Conservation (phyloP, 2,888 invertebrate species). For the Meteorus colon region DNA sequence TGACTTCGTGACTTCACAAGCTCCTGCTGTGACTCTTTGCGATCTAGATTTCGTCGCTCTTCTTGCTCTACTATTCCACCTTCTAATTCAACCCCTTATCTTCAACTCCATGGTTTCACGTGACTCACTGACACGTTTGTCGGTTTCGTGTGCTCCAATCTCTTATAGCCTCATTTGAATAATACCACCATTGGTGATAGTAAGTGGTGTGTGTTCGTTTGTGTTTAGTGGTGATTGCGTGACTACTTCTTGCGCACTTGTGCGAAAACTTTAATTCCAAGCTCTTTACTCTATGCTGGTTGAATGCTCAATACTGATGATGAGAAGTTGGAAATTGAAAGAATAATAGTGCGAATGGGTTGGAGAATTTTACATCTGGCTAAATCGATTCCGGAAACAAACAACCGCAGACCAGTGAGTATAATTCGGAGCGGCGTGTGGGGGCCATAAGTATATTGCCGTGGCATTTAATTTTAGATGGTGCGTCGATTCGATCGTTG, state of each 20-base stretch:
- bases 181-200: slow-evolving; percentile 35
- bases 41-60: slow-evolving; percentile 31
- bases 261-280: neutral
- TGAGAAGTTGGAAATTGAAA: slow-evolving; percentile 30
- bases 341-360: slow-evolving; percentile 12
- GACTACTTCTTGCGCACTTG: slow-evolving; percentile 10
- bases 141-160: slow-evolving; percentile 27
- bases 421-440: slow-evolving; percentile 7
- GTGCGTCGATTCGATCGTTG: slow-evolving; percentile 44
- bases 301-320: slow-evolving; percentile 24
- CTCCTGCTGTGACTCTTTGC: slow-evolving; percentile 15
- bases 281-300: neutral
- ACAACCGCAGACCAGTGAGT: slow-evolving; percentile 31
- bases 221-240: neutral
- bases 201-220: neutral
- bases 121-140: slow-evolving; percentile 28
- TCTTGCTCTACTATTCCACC: slow-evolving; percentile 44
- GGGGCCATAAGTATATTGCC: slow-evolving; percentile 29
- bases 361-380: slow-evolving; percentile 41
- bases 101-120: slow-evolving; percentile 40
- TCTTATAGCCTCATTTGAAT: slow-evolving; percentile 42
- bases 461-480: slow-evolving; percentile 47
- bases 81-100: slow-evolving; percentile 45
- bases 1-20: slow-evolving; percentile 40
- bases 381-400: slow-evolving; percentile 47